Evolutionary conservation across 2,888 invertebrate species (phyloP).

Genomic region (Oxycera nigricornis): DNA sequence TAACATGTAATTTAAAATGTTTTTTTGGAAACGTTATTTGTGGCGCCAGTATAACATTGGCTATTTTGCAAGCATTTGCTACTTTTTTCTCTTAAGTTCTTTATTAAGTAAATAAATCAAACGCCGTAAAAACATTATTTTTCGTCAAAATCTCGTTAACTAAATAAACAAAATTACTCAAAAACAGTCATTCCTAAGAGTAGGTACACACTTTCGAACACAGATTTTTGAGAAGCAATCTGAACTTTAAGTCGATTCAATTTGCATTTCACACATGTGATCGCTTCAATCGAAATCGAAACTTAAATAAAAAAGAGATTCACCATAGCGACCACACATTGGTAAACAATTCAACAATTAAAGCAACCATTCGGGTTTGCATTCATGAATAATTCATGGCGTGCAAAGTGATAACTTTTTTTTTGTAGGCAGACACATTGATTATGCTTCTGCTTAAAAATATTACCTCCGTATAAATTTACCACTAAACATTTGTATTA

Average conservation of each 20-base stretch:
- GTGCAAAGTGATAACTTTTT: neutral
- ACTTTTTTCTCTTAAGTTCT: no score
- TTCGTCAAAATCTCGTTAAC: no score
- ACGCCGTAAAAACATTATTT: no score
- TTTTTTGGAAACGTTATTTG: no score
- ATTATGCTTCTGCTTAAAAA: neutral
- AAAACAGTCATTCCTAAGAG: no score
- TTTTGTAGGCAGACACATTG: neutral
- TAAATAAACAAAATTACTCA: no score
- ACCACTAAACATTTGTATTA: neutral
- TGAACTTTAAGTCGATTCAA: neutral
- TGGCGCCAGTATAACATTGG: no score
- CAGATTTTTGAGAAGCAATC: no score
- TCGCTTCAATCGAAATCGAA: neutral
- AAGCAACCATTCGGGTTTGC: slow-evolving; percentile 4
- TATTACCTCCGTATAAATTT: neutral
- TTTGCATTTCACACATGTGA: neutral
- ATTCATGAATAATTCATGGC: slow-evolving; percentile 17
- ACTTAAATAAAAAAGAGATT: neutral
- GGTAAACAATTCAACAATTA: slow-evolving; percentile 28
- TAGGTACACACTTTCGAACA: no score
- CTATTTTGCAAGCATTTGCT: no score
- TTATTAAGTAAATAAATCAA: no score
- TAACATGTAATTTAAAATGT: no score
- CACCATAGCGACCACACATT: slow-evolving; percentile 21